Percentiles rank a stretch among this genome's conserved stretches.
Evolutionary conservation across 2,113 vertebrate species (phyloP).

Genomic region (Dipodomys stephensi): DNA sequence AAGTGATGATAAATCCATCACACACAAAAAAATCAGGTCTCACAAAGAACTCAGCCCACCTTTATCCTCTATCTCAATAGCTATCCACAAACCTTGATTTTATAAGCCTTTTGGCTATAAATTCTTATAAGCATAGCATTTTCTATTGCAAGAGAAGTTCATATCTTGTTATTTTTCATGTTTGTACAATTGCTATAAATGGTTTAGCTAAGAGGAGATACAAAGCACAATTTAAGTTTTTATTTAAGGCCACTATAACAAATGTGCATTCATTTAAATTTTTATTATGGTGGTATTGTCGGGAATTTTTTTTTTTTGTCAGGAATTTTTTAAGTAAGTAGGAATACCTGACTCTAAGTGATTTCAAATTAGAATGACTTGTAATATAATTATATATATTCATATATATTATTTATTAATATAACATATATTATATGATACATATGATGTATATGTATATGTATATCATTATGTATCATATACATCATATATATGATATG

Average conservation of each 20-base stretch:
- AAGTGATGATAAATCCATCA: background rate
- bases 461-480: too few relatives aligned
- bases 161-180: background rate
- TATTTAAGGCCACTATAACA: constrained; percentile 4
- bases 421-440: too few relatives aligned
- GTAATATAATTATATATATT: background rate
- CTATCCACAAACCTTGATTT: background rate
- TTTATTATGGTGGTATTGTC: constrained; percentile 12
- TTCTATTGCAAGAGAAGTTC: background rate
- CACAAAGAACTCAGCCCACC: background rate
- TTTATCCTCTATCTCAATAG: background rate
- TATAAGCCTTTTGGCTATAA: background rate
- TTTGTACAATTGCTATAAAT: background rate
- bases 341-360: background rate
- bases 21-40: background rate
- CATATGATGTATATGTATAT: too few relatives aligned
- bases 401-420: too few relatives aligned
- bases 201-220: background rate
- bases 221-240: constrained; percentile 16
- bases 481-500: too few relatives aligned
- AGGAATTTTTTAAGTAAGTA: background rate
- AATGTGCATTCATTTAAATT: constrained; percentile 4
- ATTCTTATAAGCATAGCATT: background rate
- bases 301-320: constrained; percentile 10
- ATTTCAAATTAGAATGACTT: background rate